Conservation (phyloP, 1,140 invertebrate genomes). For the Trigoniulus corallinus region DNA sequence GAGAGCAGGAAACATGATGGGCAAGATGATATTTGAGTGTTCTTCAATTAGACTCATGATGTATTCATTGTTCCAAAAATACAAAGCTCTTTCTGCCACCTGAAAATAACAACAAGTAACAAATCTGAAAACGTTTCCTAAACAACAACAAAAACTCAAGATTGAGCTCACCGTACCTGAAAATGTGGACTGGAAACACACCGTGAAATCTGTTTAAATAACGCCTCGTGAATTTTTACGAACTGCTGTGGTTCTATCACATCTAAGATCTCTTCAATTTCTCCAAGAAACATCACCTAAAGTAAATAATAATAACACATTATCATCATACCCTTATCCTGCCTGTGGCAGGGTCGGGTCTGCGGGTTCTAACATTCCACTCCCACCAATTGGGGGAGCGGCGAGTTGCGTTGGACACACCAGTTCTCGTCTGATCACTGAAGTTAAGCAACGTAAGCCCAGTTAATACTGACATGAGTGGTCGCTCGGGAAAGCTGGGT, state of each 20-base stretch:
- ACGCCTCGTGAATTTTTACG: slow-evolving; percentile 88
- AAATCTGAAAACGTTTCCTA: slow-evolving; percentile 6
- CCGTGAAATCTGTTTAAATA: slow-evolving; percentile 92
- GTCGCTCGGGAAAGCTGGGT: too few species aligned
- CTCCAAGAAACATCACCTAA: slow-evolving; percentile 89
- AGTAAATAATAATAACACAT: slow-evolving; percentile 11
- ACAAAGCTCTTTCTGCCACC: slow-evolving; percentile 89
- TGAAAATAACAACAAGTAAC: slow-evolving; percentile 29
- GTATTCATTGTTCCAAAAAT: slow-evolving; percentile 96
- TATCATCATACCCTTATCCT: slow-evolving; percentile 4
- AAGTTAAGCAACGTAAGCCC: too few species aligned
- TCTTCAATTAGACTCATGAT: slow-evolving; percentile 88
- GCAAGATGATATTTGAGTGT: slow-evolving; percentile 67
- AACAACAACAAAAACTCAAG: slow-evolving; percentile 2
- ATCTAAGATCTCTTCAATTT: slow-evolving; percentile 95
- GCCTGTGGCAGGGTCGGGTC: too few species aligned
- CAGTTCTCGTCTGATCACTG: too few species aligned
- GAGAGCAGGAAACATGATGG: slow-evolving; percentile 82
- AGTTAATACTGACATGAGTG: too few species aligned
- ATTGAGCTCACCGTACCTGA: slow-evolving; percentile 31
- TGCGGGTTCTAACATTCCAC: too few species aligned
- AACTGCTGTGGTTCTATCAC: slow-evolving; percentile 98
- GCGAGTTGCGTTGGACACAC: too few species aligned
- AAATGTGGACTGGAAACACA: slow-evolving; percentile 99
- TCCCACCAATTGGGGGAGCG: too few species aligned